phyloP scores from a whole-genome alignment of 2,113 vertebrate species.

The Taurulus bubalis region DNA sequence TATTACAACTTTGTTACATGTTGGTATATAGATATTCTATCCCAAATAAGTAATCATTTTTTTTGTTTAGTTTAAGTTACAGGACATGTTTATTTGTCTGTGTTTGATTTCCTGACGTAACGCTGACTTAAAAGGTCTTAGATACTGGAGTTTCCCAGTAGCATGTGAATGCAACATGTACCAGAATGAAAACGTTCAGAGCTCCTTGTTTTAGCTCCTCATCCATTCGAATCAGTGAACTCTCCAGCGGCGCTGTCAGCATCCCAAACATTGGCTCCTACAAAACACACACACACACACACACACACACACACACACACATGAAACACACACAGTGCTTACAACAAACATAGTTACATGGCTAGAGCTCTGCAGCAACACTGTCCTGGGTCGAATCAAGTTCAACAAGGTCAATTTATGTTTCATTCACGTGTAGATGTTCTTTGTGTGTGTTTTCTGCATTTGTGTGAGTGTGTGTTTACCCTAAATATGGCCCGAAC shows the following conservation, averaged over 20 bases:
- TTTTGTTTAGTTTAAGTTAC: neutral
- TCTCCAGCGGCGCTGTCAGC: conserved; percentile 85
- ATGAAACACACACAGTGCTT: neutral
- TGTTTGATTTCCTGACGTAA: neutral
- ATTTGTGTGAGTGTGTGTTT: conserved; percentile 39
- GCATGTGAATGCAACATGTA: conserved; percentile 65
- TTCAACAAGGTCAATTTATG: neutral
- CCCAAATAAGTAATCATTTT: neutral
- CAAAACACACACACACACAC: conserved; percentile 39
- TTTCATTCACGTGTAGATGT: conserved; percentile 3
- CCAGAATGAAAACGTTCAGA: conserved; percentile 89
- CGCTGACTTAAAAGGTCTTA: neutral
- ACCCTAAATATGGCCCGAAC: conserved; percentile 93
- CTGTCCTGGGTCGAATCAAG: neutral
- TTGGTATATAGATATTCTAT: neutral
- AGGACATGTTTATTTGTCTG: neutral
- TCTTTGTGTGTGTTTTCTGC: neutral
- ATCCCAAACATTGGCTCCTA: conserved; percentile 94
- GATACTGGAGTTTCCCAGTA: conserved; percentile 15
- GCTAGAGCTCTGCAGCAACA: neutral
- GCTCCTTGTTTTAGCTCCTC: conserved; percentile 88
- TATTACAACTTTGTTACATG: neutral
- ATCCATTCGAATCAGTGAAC: conserved; percentile 86
- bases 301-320: neutral
- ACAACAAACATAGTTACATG: neutral